phyloP scores from a whole-genome alignment of 2,797 vertebrate species.

The Bovichtus variegatus region DNA sequence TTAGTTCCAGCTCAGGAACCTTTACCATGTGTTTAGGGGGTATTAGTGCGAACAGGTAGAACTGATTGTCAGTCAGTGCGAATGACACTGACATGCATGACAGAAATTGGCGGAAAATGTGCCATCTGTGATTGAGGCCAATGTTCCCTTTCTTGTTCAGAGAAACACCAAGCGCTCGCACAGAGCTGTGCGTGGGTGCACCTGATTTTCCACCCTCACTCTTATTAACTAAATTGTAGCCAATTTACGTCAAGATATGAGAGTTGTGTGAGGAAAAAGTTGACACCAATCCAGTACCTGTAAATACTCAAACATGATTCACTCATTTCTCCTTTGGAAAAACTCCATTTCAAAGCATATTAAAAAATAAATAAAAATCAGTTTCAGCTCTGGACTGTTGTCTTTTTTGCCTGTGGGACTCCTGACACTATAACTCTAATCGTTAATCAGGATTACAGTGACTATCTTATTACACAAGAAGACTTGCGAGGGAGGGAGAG shows the following conservation, averaged over 20 bases:
- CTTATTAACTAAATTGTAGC: conserved; percentile 70
- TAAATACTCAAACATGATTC: conserved; percentile 8
- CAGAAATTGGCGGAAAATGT: conserved; percentile 56
- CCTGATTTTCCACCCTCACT: conserved; percentile 60
- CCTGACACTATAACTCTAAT: conserved; percentile 39
- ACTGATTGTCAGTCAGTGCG: conserved; percentile 28
- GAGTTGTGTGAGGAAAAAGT: conserved; percentile 25
- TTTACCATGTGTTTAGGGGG: conserved; percentile 16
- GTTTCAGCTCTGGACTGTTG: conserved; percentile 22
- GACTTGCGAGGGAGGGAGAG: conserved; percentile 24
- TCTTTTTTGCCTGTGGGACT: conserved; percentile 22
- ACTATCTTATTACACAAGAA: conserved; percentile 56
- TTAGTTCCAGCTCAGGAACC: conserved; percentile 51
- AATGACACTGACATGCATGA: conserved; percentile 48
- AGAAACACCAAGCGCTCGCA: conserved; percentile 6
- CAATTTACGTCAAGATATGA: conserved; percentile 65
- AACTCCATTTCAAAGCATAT: conserved; percentile 12
- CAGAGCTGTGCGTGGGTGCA: conserved; percentile 31
- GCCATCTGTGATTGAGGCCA: conserved; percentile 56
- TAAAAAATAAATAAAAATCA: background rate
- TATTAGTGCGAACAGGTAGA: conserved; percentile 33
- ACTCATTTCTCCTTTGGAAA: conserved; percentile 7
- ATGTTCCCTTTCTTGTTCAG: conserved; percentile 54
- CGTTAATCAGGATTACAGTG: conserved; percentile 59
- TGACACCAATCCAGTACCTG: conserved; percentile 44